These are phyloP conservation scores for Grammomys dolichurus DNA, from an alignment of 2,113 vertebrate genomes.

Conservation along the genomic window DNA sequence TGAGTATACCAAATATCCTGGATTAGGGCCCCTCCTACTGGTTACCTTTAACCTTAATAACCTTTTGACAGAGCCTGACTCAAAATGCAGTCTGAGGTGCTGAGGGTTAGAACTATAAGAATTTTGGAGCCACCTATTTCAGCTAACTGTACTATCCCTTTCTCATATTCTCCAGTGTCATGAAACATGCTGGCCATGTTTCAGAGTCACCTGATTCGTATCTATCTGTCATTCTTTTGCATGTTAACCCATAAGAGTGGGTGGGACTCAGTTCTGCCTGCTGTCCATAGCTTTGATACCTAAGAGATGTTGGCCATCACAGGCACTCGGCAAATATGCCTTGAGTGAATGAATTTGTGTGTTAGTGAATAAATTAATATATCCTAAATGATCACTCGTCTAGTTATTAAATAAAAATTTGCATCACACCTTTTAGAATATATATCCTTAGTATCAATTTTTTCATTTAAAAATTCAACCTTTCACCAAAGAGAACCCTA, in stretches of 20 bases:
- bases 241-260: background rate
- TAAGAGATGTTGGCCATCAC: background rate
- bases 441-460: slow-evolving; percentile 24
- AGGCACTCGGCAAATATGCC: background rate
- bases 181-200: background rate
- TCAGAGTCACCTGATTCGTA: background rate
- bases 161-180: background rate
- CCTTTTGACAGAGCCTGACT: background rate
- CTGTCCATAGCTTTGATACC: background rate
- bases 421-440: background rate
- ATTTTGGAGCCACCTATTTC: background rate
- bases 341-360: background rate
- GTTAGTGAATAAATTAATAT: background rate
- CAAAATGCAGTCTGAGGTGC: background rate
- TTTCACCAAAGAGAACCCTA: slow-evolving; percentile 31
- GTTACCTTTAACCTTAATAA: background rate
- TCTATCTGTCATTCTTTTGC: background rate
- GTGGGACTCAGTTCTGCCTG: background rate
- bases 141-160: too few species aligned
- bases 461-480: slow-evolving; percentile 42
- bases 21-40: background rate
- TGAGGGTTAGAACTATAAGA: background rate
- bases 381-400: background rate
- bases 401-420: slow-evolving; percentile 53
- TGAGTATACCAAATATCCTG: background rate